Base-by-base conservation (phyloP, 2,113 vertebrate genomes). In the Jaculus jaculus region DNA sequence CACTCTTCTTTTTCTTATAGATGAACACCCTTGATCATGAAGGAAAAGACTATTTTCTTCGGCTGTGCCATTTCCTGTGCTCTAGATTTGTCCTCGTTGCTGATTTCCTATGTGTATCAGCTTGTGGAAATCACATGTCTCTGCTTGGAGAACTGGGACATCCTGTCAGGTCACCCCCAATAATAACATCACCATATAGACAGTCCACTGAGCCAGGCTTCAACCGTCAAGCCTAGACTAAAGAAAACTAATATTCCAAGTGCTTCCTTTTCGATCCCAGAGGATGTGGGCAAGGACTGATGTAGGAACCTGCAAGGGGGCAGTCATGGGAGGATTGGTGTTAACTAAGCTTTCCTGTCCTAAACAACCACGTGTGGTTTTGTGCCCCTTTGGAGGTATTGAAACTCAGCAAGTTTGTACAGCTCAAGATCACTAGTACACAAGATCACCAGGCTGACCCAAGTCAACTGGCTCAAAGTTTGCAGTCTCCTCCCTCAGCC, bases 1-100 rank as follows among this genome's bases (percentile, higher is more conserved):
- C 54, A 15, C 54, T 54, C 54, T 54, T 3, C 37, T 78, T 75
- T 68, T 91, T 87, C 39, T 91, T 54, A 47, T 30, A 39, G 39
- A 39, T 54, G 28, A 78, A 78, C 68, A 58, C 75, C 32, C 71
- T 12, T 73, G 37, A 90, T 26, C 23, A 77, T 86, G 47, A 5
- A 77, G 69, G 78, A 71, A 79, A 92, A 94, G 10, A 77, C 47
- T 63, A 54, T 54, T 89, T 94, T 51, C 60, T 60, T 63, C 39
- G 39, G 21, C 20, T 39, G 6, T 37, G n/a, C 34, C 81, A 78
- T 87, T 30, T 87, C 78, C 30, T 24, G 82, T 28, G 5, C 51
- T 34, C 32, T 69, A 47, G n/a, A 58, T 5, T 77, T 85, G 26
- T 91, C 79, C 73, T 81, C 34, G 69, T 37, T 78, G 18, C 30